Evolutionary conservation across 2,113 vertebrate species (phyloP).

Genomic region (Alligator mississippiensis): DNA sequence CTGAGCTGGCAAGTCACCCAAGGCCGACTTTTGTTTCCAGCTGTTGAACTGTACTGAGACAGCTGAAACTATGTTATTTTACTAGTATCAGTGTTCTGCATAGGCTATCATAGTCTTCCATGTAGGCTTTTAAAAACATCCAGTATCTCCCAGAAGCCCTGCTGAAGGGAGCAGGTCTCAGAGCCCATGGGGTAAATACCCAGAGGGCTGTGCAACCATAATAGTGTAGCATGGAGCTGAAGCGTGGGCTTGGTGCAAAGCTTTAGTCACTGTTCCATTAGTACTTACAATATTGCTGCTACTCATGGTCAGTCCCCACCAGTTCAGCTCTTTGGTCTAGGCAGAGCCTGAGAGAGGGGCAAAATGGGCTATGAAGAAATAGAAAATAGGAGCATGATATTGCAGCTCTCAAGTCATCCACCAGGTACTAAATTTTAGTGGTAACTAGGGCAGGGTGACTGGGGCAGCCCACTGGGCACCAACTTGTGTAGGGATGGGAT

Average conservation of each 20-base stretch:
- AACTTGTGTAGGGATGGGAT: too few relatives aligned
- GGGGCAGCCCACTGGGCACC: too few relatives aligned
- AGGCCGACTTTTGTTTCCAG: background rate
- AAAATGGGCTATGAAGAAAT: background rate
- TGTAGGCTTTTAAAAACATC: background rate
- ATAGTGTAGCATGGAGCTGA: background rate
- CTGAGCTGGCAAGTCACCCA: background rate
- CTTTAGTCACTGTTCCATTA: slow-evolving; percentile 21
- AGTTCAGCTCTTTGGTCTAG: background rate
- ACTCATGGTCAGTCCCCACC: background rate
- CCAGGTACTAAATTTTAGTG: too few relatives aligned
- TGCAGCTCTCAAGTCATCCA: background rate
- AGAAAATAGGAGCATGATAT: slow-evolving; percentile 5
- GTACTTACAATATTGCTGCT: slow-evolving; percentile 8
- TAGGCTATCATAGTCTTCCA: background rate
- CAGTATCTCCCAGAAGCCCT: background rate
- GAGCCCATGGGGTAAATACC: background rate
- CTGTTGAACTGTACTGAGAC: background rate
- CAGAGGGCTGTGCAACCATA: background rate
- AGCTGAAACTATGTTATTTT: background rate
- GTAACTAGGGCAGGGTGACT: too few relatives aligned
- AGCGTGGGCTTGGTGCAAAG: background rate
- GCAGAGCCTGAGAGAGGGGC: slow-evolving; percentile 1
- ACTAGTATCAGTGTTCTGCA: background rate
- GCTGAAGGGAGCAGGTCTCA: background rate